Percentiles rank a stretch among this genome's conserved stretches.
These are phyloP conservation scores for Camponotus fellah DNA, from an alignment of 2,888 invertebrate genomes.

Conservation along the genomic window DNA sequence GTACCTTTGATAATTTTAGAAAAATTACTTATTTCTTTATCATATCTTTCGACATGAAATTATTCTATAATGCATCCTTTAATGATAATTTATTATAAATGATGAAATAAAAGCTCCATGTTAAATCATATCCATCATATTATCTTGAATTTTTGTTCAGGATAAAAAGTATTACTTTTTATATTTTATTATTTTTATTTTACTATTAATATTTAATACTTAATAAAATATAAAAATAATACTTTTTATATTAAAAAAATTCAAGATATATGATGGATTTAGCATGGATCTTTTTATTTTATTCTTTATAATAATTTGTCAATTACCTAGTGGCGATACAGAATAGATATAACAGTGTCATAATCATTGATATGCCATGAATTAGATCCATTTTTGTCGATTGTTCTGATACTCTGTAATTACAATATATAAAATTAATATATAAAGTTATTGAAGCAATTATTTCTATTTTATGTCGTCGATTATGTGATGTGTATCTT, in stretches of 20 bases:
- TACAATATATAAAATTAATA: slow-evolving; percentile 21
- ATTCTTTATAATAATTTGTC: background rate
- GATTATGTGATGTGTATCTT: background rate
- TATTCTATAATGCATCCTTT: background rate
- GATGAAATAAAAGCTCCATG: no score
- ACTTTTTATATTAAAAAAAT: background rate
- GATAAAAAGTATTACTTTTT: no score
- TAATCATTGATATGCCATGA: background rate
- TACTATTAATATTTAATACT: no score
- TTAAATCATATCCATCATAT: no score
- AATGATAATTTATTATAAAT: background rate
- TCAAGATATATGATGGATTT: background rate
- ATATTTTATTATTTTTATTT: no score
- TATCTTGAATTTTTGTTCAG: no score
- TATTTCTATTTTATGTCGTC: background rate
- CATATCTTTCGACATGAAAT: background rate
- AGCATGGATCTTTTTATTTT: background rate
- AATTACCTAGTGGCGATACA: slow-evolving; percentile 54
- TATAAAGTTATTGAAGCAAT: background rate
- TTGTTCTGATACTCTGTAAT: background rate
- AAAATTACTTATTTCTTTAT: background rate
- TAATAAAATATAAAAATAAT: background rate
- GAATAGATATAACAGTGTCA: slow-evolving; percentile 20
- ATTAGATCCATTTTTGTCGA: slow-evolving; percentile 12
- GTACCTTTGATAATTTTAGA: slow-evolving; percentile 51